These are phyloP conservation scores for Thymelicus acteon DNA, from an alignment of 2,888 invertebrate species.

Conservation along the genomic window DNA sequence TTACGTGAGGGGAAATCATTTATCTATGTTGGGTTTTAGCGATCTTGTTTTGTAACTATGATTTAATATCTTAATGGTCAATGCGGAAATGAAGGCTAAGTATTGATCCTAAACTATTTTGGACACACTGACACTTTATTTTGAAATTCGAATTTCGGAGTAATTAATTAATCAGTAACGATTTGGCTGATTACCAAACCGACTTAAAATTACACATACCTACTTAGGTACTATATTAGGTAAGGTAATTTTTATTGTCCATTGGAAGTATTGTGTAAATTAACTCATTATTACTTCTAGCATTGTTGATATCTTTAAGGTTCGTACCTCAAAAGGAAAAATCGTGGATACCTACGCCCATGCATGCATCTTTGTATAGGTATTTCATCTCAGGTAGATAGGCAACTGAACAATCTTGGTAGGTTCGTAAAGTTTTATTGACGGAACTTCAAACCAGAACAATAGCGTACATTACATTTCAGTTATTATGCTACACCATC, in stretches of 20 bases:
- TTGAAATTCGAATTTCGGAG: no score
- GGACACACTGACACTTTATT: no score
- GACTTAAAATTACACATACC: no score
- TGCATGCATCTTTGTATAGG: not conserved
- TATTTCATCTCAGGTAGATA: no score
- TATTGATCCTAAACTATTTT: not conserved
- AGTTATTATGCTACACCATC: not conserved
- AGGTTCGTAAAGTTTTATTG: not conserved
- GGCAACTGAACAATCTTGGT: not conserved
- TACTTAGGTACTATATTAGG: no score
- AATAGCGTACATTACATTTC: not conserved
- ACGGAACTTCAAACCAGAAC: not conserved
- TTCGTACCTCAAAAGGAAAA: no score
- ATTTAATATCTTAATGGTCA: conserved; percentile 5
- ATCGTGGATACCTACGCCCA: not conserved
- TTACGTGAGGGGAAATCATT: conserved; percentile 36
- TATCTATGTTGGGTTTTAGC: conserved; percentile 32
- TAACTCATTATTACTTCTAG: no score
- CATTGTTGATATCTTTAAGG: no score
- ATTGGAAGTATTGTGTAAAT: no score
- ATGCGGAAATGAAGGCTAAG: not conserved
- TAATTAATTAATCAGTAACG: no score
- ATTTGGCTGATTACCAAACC: no score
- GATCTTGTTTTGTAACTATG: conserved; percentile 25
- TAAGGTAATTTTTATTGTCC: no score